Evolutionary conservation across 2,797 vertebrate genomes (phyloP).

Genomic region (Falco cherrug): DNA sequence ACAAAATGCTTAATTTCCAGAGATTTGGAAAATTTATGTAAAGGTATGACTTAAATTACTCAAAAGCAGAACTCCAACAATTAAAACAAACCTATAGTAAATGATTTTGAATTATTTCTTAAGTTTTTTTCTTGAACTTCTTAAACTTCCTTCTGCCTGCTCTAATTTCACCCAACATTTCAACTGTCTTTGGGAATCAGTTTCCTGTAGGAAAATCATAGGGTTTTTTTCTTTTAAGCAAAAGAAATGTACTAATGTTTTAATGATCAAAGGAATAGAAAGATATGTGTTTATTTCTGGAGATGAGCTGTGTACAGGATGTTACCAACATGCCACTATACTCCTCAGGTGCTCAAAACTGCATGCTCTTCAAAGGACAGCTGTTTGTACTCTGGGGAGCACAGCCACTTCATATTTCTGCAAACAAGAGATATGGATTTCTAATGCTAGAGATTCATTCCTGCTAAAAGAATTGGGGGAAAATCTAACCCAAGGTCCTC

Average conservation of each 20-base stretch:
- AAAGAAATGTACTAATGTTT: background rate
- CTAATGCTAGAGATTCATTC: background rate
- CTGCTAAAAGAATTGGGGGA: background rate
- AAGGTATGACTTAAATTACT: background rate
- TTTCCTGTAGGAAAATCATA: background rate
- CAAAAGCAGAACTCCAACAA: background rate
- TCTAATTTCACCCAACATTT: background rate
- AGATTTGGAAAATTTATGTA: background rate
- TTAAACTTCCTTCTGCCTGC: background rate
- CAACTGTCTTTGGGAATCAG: background rate
- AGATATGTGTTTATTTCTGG: background rate
- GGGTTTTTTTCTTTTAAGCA: background rate
- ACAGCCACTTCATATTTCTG: background rate
- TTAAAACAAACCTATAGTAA: background rate
- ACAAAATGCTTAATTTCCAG: background rate
- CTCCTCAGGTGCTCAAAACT: background rate
- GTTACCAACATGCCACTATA: background rate
- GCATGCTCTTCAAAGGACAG: background rate
- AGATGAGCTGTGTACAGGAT: background rate
- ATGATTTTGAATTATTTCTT: background rate
- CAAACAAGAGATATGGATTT: fast-evolving
- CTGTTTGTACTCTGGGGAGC: fast-evolving
- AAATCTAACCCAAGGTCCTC: background rate
- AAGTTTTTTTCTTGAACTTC: background rate
- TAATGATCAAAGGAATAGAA: background rate